Percentiles rank a stretch among this genome's conserved stretches.
Conservation (phyloP, 2,113 vertebrate genomes). For the Nothoprocta pentlandii region DNA sequence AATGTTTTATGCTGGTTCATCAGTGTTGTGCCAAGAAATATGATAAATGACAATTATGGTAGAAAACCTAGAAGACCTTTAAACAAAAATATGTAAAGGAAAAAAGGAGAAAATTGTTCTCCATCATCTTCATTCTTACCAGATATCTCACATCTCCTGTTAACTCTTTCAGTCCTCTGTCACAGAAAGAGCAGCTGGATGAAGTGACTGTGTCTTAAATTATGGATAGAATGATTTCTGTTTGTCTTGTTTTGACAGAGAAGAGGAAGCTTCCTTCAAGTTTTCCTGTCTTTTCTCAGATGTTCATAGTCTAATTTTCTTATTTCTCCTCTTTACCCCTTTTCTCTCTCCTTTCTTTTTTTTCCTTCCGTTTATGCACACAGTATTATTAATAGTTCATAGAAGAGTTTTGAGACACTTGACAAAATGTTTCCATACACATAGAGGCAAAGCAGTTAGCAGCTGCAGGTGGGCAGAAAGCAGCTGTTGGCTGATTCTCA, state of each 20-base stretch:
- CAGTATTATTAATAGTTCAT: not conserved
- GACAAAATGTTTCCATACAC: not conserved
- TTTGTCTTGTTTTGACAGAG: not conserved
- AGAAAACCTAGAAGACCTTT: not conserved
- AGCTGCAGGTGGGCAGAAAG: not conserved
- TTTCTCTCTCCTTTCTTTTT: not conserved
- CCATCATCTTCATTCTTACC: not conserved
- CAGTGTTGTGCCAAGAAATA: conserved; percentile 12
- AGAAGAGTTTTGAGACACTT: not conserved
- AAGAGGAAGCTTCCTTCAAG: not conserved
- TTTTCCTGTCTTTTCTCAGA: not conserved
- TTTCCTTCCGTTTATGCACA: not conserved
- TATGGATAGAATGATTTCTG: not conserved
- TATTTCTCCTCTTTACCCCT: not conserved
- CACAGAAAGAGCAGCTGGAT: not conserved
- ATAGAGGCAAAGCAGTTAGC: not conserved
- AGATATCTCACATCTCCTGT: not conserved
- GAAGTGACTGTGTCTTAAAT: not conserved
- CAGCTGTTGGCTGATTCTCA: not conserved
- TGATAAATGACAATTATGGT: conserved; percentile 31
- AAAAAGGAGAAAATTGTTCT: not conserved
- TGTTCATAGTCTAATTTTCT: not conserved
- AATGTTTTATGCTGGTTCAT: conserved; percentile 20
- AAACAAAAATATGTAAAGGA: not conserved
- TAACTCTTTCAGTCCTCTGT: not conserved